phyloP scores from a whole-genome alignment of 2,797 vertebrate genomes.

The Ctenosaura bakeri region DNA sequence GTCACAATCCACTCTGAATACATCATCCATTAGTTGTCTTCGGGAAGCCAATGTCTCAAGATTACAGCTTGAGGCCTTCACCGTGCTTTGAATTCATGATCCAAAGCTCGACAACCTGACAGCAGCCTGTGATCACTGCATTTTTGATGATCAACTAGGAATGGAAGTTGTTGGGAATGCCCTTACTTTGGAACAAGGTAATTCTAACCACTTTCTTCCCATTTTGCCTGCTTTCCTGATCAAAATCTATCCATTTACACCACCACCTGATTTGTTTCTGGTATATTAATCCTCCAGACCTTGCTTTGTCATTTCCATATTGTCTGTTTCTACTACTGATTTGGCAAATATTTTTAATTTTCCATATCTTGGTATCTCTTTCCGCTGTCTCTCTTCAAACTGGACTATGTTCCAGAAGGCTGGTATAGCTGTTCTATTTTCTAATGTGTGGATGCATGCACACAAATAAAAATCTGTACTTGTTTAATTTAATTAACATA shows the following conservation, averaged over 20 bases:
- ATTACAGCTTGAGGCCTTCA: neutral
- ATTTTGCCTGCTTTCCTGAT: neutral
- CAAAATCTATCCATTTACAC: neutral
- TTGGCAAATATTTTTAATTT: neutral
- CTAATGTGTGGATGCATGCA: too few species aligned
- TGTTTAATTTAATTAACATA: too few species aligned
- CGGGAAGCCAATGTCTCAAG: too few species aligned
- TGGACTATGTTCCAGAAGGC: too few species aligned
- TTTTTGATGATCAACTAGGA: neutral
- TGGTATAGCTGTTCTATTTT: too few species aligned
- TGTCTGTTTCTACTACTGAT: neutral
- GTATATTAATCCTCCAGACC: neutral
- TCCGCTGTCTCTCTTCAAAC: too few species aligned
- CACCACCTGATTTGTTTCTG: neutral
- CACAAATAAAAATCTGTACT: too few species aligned
- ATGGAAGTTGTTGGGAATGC: neutral
- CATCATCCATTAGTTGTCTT: too few species aligned
- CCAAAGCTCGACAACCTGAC: neutral
- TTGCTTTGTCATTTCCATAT: neutral
- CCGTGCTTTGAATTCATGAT: neutral
- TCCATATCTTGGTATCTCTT: too few species aligned
- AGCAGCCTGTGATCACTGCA: neutral
- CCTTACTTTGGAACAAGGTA: neutral
- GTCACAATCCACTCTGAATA: too few species aligned
- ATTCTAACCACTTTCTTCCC: neutral